phyloP scores from a whole-genome alignment of 2,888 invertebrate genomes.

The Sinopyrophorus schimmeli region DNA sequence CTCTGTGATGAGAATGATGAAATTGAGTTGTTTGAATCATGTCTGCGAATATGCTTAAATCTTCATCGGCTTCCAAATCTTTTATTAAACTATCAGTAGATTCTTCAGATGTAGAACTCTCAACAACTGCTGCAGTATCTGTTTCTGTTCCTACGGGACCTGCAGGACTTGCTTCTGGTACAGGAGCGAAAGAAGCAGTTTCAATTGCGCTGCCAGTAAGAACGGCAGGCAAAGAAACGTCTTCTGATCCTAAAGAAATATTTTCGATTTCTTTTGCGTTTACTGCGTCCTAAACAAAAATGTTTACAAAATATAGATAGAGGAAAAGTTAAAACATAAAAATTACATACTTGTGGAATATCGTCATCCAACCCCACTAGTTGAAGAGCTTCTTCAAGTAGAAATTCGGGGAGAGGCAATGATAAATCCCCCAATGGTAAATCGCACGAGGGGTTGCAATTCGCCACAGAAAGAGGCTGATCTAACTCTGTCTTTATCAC shows the following conservation, averaged over 20 bases:
- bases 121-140: slow-evolving; percentile 25
- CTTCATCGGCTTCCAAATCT: slow-evolving; percentile 51
- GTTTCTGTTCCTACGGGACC: slow-evolving; percentile 39
- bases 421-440: slow-evolving; percentile 61
- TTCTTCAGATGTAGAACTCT: slow-evolving; percentile 26
- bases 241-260: slow-evolving; percentile 37
- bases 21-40: slow-evolving; percentile 69
- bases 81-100: slow-evolving; percentile 30
- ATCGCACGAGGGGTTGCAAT: slow-evolving; percentile 57
- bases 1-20: slow-evolving; percentile 66
- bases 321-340: not conserved
- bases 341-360: slow-evolving; percentile 54
- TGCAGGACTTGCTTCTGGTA: slow-evolving; percentile 36
- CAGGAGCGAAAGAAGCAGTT: slow-evolving; percentile 39
- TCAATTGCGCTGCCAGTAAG: slow-evolving; percentile 34
- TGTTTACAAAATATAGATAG: not conserved
- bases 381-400: slow-evolving; percentile 74
- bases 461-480: slow-evolving; percentile 45
- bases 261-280: slow-evolving; percentile 48
- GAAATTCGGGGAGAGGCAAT: slow-evolving; percentile 62
- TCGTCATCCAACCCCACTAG: slow-evolving; percentile 72
- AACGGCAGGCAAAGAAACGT: slow-evolving; percentile 5
- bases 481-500: slow-evolving; percentile 57
- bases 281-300: slow-evolving; percentile 42
- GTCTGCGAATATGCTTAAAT: slow-evolving; percentile 58